Conservation (phyloP, 1,140 invertebrate species). For the Lepidurus arcticus region DNA sequence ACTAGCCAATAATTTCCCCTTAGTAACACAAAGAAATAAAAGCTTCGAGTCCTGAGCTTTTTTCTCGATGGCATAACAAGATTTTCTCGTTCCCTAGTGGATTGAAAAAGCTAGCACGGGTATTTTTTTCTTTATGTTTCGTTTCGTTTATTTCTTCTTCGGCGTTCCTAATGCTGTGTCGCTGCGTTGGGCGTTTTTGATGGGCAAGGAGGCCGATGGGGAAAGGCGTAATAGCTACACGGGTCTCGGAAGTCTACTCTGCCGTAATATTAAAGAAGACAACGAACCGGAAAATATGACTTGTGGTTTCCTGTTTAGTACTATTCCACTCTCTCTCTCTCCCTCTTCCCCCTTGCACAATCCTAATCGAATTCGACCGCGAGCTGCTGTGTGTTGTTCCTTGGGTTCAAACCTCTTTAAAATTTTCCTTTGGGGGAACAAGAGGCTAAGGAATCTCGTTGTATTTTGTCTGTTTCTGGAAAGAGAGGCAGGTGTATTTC, state of each 20-base stretch:
- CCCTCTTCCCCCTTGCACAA: not conserved
- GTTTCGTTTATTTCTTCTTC: not conserved
- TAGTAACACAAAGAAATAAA: not conserved
- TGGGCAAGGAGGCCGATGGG: not conserved
- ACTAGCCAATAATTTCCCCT: not conserved
- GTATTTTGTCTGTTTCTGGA: not conserved
- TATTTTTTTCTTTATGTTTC: conserved; percentile 1
- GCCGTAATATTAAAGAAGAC: conserved; percentile 5
- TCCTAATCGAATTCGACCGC: not conserved
- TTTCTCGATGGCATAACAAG: not conserved
- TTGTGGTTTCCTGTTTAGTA: conserved; percentile 10
- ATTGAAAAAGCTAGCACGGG: too few species aligned
- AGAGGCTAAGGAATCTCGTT: not conserved
- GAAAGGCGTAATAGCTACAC: not conserved
- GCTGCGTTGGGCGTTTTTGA: not conserved
- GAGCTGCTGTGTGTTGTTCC: not conserved
- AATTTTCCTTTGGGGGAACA: not conserved
- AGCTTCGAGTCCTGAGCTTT: not conserved
- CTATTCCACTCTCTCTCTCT: not conserved
- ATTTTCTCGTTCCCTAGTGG: not conserved
- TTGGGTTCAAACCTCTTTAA: not conserved
- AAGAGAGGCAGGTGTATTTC: not conserved
- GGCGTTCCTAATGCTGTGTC: not conserved
- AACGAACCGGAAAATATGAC: conserved; percentile 14
- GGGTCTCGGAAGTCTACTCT: not conserved